Percentiles rank a stretch among this genome's conserved stretches.
Evolutionary conservation across 2,797 vertebrate genomes (phyloP).

Genomic region (Ctenopoma multispine): DNA sequence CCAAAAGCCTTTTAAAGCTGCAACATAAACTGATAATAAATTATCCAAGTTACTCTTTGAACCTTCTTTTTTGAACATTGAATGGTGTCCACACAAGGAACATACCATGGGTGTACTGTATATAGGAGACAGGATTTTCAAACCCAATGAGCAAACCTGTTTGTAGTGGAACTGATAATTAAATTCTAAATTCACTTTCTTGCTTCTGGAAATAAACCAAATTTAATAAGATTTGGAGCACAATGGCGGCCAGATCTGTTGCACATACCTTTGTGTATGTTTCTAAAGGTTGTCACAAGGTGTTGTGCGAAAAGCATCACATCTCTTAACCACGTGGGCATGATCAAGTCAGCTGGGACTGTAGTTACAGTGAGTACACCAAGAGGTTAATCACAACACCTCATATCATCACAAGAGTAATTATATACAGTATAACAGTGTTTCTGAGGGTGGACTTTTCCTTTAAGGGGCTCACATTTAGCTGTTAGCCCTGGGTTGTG

Average conservation of each 20-base stretch:
- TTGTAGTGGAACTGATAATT: no score
- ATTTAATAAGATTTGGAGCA: not conserved
- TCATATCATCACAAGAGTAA: not conserved
- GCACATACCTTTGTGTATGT: not conserved
- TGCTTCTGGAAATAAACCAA: not conserved
- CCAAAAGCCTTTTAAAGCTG: not conserved
- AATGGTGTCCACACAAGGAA: not conserved
- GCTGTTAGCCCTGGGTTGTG: slow-evolving; percentile 45
- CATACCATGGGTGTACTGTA: not conserved
- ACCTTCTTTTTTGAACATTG: not conserved
- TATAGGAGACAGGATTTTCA: no score
- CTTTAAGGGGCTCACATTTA: slow-evolving; percentile 59
- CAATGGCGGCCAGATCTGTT: not conserved
- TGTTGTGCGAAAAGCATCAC: not conserved
- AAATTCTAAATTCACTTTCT: not conserved
- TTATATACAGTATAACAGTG: not conserved
- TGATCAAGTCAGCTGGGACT: not conserved
- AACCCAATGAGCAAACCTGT: no score
- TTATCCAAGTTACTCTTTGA: not conserved
- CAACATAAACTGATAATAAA: not conserved
- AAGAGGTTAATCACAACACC: not conserved
- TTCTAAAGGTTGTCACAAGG: slow-evolving; percentile 2
- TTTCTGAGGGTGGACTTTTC: slow-evolving; percentile 49
- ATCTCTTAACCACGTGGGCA: slow-evolving; percentile 8
- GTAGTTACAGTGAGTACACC: not conserved